phyloP scores from a whole-genome alignment of 2,888 invertebrate genomes.

The Tipula vernalis region DNA sequence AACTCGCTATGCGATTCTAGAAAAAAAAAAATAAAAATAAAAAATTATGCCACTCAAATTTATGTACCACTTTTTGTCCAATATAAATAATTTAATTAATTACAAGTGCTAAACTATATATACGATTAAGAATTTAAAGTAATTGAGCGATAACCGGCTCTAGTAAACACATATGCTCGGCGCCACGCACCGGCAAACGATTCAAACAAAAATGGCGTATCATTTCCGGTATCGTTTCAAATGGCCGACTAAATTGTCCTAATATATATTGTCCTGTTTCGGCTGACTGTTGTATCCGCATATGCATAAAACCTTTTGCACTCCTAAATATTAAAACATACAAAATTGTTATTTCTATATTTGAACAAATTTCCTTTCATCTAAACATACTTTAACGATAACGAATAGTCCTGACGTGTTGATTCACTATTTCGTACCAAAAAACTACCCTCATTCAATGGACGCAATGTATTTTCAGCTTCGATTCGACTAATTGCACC shows the following conservation, averaged over 20 bases:
- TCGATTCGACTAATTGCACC: conserved; percentile 83
- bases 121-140: conserved; percentile 32
- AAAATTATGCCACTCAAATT: neutral
- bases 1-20: neutral
- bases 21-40: neutral
- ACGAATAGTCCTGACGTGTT: conserved; percentile 82
- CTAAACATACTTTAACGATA: conserved; percentile 73
- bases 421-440: conserved; percentile 90
- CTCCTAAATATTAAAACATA: conserved; percentile 49
- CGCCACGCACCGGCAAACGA: conserved; percentile 86
- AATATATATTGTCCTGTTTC: conserved; percentile 72
- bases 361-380: neutral
- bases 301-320: conserved; percentile 91
- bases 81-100: neutral
- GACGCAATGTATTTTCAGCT: conserved; percentile 76
- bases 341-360: neutral
- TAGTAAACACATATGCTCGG: conserved; percentile 90
- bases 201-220: conserved; percentile 88
- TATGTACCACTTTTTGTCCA: neutral
- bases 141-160: conserved; percentile 84
- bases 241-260: conserved; percentile 87
- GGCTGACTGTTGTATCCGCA: conserved; percentile 74
- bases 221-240: conserved; percentile 87
- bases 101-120: neutral
- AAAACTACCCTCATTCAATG: conserved; percentile 83